Evolutionary conservation across 1,140 invertebrate species (phyloP).

Genomic region (Drosophila baimaii): DNA sequence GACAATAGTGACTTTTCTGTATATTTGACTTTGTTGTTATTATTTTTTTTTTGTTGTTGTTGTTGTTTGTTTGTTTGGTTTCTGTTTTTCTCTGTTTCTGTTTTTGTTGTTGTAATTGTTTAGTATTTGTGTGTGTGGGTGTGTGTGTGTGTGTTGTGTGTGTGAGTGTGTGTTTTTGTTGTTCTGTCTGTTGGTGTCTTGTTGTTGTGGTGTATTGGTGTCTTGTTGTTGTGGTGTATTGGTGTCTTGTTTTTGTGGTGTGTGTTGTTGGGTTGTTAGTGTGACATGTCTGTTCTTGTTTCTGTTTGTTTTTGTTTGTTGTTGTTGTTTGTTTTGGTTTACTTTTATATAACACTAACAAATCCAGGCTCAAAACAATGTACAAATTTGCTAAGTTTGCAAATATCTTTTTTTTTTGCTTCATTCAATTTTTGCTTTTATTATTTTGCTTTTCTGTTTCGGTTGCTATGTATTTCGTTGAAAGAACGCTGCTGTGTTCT

Average conservation of each 20-base stretch:
- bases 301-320: slow-evolving; percentile 39
- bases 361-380: slow-evolving; percentile 84
- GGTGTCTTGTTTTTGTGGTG: slow-evolving; percentile 2
- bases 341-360: slow-evolving; percentile 81
- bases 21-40: slow-evolving; percentile 78
- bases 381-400: slow-evolving; percentile 57
- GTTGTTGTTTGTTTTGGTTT: slow-evolving; percentile 51
- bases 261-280: slow-evolving; percentile 10
- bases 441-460: slow-evolving; percentile 30
- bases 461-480: slow-evolving; percentile 13
- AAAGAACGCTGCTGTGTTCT: slow-evolving; percentile 32
- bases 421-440: slow-evolving; percentile 24
- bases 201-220: slow-evolving; percentile 5
- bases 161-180: background rate
- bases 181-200: slow-evolving; percentile 11
- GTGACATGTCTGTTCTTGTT: slow-evolving; percentile 33
- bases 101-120: slow-evolving; percentile 37
- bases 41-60: slow-evolving; percentile 48
- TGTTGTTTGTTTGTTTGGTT: slow-evolving; percentile 25
- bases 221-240: slow-evolving; percentile 16
- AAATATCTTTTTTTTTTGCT: slow-evolving; percentile 28
- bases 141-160: slow-evolving; percentile 15
- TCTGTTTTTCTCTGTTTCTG: slow-evolving; percentile 34
- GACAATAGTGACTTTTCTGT: slow-evolving; percentile 85
- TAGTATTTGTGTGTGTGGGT: slow-evolving; percentile 14